phyloP scores from a whole-genome alignment of 2,797 vertebrate genomes.

The Natrix natrix region DNA sequence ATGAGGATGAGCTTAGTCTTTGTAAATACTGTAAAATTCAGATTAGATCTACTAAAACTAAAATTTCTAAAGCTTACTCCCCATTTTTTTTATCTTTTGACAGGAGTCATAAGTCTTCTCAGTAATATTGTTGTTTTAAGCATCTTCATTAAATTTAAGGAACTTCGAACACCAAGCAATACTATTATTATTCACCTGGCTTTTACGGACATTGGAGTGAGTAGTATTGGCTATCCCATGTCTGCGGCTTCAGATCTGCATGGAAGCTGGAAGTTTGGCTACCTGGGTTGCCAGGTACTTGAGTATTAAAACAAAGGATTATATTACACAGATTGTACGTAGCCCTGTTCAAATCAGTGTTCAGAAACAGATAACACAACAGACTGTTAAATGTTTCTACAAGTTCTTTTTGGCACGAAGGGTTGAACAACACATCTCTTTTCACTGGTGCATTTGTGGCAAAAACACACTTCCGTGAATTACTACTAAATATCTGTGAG shows the following conservation, averaged over 20 bases:
- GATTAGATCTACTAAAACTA: not conserved
- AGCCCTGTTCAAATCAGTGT: not conserved
- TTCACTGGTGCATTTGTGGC: not conserved
- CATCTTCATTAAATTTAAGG: conserved; percentile 93
- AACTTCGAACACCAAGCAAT: conserved; percentile 93
- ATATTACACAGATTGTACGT: not conserved
- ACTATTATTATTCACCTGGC: conserved; percentile 95
- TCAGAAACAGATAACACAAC: not conserved
- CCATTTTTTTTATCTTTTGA: conserved; percentile 49
- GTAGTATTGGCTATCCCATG: conserved; percentile 95
- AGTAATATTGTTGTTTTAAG: conserved; percentile 92
- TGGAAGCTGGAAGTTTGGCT: conserved; percentile 95
- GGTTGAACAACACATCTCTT: not conserved
- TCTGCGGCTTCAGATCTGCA: conserved; percentile 94
- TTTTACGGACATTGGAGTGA: conserved; percentile 93
- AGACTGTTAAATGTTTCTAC: not conserved
- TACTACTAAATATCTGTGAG: not conserved
- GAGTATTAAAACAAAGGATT: not conserved
- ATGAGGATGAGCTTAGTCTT: conserved; percentile 5
- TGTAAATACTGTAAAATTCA: conserved; percentile 19
- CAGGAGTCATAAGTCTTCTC: conserved; percentile 88
- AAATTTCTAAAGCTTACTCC: not conserved
- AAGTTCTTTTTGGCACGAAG: not conserved
- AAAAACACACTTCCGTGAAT: not conserved
- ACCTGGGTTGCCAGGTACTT: conserved; percentile 91